Base-by-base conservation (phyloP, 2,797 vertebrate species). In the Phrynocephalus guinanensis region DNA sequence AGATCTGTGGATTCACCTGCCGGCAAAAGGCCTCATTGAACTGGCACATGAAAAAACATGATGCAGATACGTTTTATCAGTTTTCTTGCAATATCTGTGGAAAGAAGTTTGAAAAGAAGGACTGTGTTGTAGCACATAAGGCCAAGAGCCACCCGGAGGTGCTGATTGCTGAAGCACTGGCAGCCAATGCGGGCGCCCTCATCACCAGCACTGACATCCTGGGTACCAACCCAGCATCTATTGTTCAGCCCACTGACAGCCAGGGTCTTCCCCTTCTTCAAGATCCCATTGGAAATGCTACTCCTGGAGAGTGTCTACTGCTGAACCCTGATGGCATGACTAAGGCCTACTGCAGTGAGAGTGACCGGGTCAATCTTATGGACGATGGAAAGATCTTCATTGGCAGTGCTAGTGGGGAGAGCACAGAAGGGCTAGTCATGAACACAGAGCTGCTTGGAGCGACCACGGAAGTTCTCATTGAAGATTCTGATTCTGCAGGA, bases 31-130 rank as follows among this genome's bases (percentile, higher is more conserved):
- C 99, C 0, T 99, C 98, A 76, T 97, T 99, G 84, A 99, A 99
- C 96, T 99, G 99, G 99, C 99, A 99, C 96, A 99, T 99, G 98
- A 99, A 99, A 97, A 99, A 99, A 88, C 99, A 99, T 0, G 98
- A 99, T 0, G 98, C 98, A 0, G 98, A 99, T 81, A 98, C 99
- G 93, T 98, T 98, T 88, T 99, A 99, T 94, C 98, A 98, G 95
- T 99, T 99, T 92, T 99, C 98, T 94, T 99, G 99, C 96, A 98
- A 98, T 94, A 99, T 99, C 92, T 99, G 99, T 6, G 98, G 98
- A 93, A 99, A 99, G 96, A 99, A 99, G 92, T 99, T 99, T 75
- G 99, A 99, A 96, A 99, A 99, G 97, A 99, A 99, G 96, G 99
- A 99, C 97, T 99, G 98, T 0, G 98, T 99, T 1, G 98, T 99